These are phyloP conservation scores for Hanleya hanleyi DNA, from an alignment of 2,888 invertebrate genomes.

Conservation along the genomic window DNA sequence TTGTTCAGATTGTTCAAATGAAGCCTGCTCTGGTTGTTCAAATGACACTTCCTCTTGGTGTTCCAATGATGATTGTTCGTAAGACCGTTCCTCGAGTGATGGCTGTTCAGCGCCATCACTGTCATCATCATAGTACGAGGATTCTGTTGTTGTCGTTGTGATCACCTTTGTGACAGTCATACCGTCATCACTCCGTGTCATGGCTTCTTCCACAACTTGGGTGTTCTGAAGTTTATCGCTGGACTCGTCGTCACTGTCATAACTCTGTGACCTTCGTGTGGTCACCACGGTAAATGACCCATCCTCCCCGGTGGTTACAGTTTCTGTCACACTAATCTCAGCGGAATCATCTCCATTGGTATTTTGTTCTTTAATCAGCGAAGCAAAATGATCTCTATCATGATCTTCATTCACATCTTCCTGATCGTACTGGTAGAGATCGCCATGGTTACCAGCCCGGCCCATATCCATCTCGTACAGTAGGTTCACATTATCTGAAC, in stretches of 20 bases:
- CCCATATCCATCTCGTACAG: neutral
- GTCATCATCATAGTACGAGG: neutral
- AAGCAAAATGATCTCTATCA: neutral
- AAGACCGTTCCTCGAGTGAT: neutral
- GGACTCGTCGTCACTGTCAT: neutral
- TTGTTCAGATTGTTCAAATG: neutral
- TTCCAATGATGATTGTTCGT: too few species aligned
- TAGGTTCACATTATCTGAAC: neutral
- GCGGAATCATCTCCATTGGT: neutral
- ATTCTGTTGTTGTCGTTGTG: neutral
- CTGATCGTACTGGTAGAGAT: neutral
- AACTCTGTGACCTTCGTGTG: slow-evolving; percentile 1
- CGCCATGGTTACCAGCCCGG: neutral
- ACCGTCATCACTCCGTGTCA: neutral
- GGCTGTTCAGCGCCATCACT: neutral
- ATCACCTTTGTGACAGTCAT: neutral
- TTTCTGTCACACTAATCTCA: neutral
- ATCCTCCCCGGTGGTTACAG: neutral
- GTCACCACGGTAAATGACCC: neutral
- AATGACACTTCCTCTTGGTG: too few species aligned
- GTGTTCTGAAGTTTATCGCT: neutral
- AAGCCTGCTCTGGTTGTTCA: neutral
- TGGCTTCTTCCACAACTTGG: neutral
- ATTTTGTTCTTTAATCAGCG: neutral
- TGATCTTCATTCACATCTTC: neutral